Percentiles rank a stretch among this genome's conserved stretches.
These are phyloP conservation scores for Chanos chanos DNA, from an alignment of 2,797 vertebrate genomes.

Conservation along the genomic window DNA sequence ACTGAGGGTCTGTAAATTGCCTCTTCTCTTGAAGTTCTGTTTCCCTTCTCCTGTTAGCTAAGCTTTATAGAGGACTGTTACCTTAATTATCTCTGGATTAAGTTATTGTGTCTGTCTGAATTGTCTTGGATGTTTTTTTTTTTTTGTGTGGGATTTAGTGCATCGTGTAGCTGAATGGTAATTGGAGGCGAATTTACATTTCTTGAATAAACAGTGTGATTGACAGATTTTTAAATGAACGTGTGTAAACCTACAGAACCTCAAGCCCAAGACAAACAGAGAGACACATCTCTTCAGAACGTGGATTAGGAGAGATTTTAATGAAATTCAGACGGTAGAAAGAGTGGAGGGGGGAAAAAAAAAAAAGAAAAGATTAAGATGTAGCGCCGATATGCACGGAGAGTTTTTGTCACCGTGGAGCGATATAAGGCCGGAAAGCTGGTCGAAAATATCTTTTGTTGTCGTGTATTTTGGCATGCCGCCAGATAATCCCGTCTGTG, in stretches of 20 bases:
- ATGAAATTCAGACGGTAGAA: conserved; percentile 40
- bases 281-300: conserved; percentile 25
- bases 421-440: conserved; percentile 1
- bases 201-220: conserved; percentile 67
- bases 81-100: conserved; percentile 64
- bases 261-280: conserved; percentile 60
- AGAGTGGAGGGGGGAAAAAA: neutral
- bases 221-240: conserved; percentile 61
- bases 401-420: conserved; percentile 12
- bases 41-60: neutral
- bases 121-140: conserved; percentile 52
- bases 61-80: conserved; percentile 33
- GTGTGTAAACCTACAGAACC: conserved; percentile 63
- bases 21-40: conserved; percentile 1
- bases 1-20: conserved; percentile 14
- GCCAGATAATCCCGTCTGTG: conserved; percentile 7
- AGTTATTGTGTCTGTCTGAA: conserved; percentile 59
- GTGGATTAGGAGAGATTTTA: conserved; percentile 25
- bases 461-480: conserved; percentile 2
- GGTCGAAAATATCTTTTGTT: neutral
- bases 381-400: neutral
- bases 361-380: conserved; percentile 21
- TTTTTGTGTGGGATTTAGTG: conserved; percentile 46
- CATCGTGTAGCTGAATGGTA: conserved; percentile 64
- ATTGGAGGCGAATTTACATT: conserved; percentile 73